These are phyloP conservation scores for Clistopyga incitator DNA, from an alignment of 2,888 invertebrate genomes.

Conservation along the genomic window DNA sequence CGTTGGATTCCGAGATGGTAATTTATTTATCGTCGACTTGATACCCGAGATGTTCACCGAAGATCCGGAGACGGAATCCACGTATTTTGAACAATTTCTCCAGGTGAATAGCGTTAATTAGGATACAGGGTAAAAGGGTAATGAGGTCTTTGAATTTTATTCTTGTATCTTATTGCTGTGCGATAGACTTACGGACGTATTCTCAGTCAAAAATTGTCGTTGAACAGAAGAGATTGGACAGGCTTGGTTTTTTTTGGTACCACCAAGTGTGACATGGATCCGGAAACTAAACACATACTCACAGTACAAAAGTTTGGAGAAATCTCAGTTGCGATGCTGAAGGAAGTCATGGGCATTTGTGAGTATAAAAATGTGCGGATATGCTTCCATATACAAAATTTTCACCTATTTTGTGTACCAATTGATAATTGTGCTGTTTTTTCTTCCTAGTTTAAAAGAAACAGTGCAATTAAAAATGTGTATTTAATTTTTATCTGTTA, in stretches of 20 bases:
- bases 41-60: slow-evolving; percentile 72
- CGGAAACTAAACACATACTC: slow-evolving; percentile 65
- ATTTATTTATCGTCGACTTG: slow-evolving; percentile 73
- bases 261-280: slow-evolving; percentile 65
- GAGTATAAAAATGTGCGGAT: slow-evolving; percentile 19
- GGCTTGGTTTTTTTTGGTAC: slow-evolving; percentile 72
- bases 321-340: slow-evolving; percentile 59
- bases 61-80: slow-evolving; percentile 44
- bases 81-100: slow-evolving; percentile 71
- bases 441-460: background rate
- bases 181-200: slow-evolving; percentile 67
- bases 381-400: background rate
- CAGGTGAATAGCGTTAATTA: slow-evolving; percentile 62
- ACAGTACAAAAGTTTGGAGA: slow-evolving; percentile 68
- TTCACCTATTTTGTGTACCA: background rate
- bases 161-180: slow-evolving; percentile 13
- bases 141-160: background rate
- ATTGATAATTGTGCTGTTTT: background rate
- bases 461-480: too few species aligned
- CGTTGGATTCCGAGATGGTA: slow-evolving; percentile 65
- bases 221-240: slow-evolving; percentile 74
- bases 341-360: slow-evolving; percentile 66
- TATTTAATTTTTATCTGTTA: too few species aligned
- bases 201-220: slow-evolving; percentile 71
- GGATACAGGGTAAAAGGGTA: background rate